Evolutionary conservation across 1,140 invertebrate genomes (phyloP).

Genomic region (Aphelenchoides besseyi): DNA sequence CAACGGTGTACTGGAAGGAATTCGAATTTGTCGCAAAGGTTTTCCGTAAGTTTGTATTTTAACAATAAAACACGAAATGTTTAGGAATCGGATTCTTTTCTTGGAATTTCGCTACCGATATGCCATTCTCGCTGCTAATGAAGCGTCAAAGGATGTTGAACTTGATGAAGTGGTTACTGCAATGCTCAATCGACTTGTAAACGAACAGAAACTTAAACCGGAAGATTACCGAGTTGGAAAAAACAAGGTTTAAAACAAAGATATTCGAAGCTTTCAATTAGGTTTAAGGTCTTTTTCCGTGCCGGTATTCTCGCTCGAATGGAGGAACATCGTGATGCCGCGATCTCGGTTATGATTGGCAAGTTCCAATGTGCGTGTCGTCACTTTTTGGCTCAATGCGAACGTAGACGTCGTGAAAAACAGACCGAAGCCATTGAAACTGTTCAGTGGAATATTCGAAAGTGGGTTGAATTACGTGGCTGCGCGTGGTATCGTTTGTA

Average conservation of each 20-base stretch:
- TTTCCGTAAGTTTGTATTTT: too few relatives aligned
- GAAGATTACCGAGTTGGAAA: constrained; percentile 49
- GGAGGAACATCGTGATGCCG: constrained; percentile 98
- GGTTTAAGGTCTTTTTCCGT: constrained; percentile 91
- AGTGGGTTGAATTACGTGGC: constrained; percentile 92
- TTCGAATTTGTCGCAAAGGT: constrained; percentile 99
- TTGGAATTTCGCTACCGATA: constrained; percentile 99
- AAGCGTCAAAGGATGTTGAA: constrained; percentile 37
- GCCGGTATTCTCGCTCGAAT: constrained; percentile 98
- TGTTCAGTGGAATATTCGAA: constrained; percentile 95
- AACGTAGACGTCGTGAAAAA: constrained; percentile 37
- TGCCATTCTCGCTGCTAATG: constrained; percentile 62
- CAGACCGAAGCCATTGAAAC: constrained; percentile 69
- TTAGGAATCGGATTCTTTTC: constrained; percentile 70
- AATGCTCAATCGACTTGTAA: constrained; percentile 43
- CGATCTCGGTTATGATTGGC: constrained; percentile 90
- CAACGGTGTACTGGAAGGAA: constrained; percentile 99
- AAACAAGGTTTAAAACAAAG: constrained; percentile 52
- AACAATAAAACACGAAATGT: too few relatives aligned
- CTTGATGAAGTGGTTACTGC: constrained; percentile 25
- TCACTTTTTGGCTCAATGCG: constrained; percentile 41
- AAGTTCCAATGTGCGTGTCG: constrained; percentile 76
- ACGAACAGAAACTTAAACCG: constrained; percentile 39
- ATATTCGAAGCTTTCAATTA: constrained; percentile 77
- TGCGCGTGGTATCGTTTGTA: constrained; percentile 81